These are phyloP conservation scores for Drosophila malerkotliana DNA, from an alignment of 1,140 invertebrate species.

Conservation along the genomic window DNA sequence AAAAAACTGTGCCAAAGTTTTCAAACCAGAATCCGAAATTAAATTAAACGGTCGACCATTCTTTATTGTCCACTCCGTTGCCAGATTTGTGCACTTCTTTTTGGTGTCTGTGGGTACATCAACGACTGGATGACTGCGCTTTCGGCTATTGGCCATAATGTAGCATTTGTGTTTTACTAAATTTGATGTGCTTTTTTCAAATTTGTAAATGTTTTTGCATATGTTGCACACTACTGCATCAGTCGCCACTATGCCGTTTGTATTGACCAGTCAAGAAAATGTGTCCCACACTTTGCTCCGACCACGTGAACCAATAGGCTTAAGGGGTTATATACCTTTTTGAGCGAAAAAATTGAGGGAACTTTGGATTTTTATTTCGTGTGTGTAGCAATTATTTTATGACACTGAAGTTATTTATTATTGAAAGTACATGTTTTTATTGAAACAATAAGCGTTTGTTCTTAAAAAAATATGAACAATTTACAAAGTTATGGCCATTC, in stretches of 20 bases:
- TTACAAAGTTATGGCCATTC: too few species aligned
- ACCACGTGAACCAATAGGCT: neutral
- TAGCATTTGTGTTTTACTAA: constrained; percentile 15
- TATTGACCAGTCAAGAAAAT: constrained; percentile 3
- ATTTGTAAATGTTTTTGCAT: constrained; percentile 14
- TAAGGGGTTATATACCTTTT: too few species aligned
- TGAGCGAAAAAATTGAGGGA: too few species aligned
- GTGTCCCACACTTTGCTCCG: constrained; percentile 3
- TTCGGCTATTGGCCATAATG: constrained; percentile 15
- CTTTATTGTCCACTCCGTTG: constrained; percentile 25
- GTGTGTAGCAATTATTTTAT: too few species aligned
- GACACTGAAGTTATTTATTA: too few species aligned
- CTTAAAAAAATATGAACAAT: too few species aligned
- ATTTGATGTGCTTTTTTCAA: constrained; percentile 15
- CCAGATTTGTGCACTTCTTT: constrained; percentile 16
- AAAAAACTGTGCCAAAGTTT: neutral
- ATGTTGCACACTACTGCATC: constrained; percentile 1
- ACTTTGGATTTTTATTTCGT: too few species aligned
- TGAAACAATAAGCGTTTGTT: too few species aligned
- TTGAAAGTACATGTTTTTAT: too few species aligned
- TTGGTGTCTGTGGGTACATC: constrained; percentile 7
- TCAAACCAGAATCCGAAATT: neutral
- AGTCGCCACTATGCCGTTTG: neutral
- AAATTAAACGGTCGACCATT: constrained; percentile 13
- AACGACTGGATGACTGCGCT: constrained; percentile 8